Evolutionary conservation across 2,888 invertebrate genomes (phyloP), one percentile per base, ranked within the genome.

Genomic region (Buathra laborator): DNA sequence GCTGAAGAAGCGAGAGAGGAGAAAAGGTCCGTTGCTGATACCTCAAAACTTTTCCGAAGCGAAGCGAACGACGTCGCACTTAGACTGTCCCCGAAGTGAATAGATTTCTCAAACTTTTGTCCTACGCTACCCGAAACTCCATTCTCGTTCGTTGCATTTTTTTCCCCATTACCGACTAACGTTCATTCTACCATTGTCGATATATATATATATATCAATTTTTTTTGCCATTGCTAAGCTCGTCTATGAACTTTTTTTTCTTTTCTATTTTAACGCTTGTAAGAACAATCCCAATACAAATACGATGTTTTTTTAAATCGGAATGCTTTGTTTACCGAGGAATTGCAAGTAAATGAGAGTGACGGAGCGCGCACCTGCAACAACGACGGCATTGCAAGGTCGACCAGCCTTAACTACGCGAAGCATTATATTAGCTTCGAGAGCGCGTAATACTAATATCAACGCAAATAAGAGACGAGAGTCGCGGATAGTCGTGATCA

Each of bases 341-440:
- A 62, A 70, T n/a, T 5, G 24, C 19, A 19, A 70, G 24, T 37
- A 19, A 70, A 32, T 2, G 56, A 80, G 80, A 32, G n/a, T 19
- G 19, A 56, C 19, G 10, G 46, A 67, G 59, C 32, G 32, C 37
- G 66, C 71, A 44, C 48, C 48, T 77, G 62, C 75, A 76, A 29
- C 67, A 48, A 78, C 62, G 68, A 14, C 48, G 84, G 80, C 86
- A 86, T 86, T 86, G 86, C 86, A 86, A 86, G 86, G 86, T 77
- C 86, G 84, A 46, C 86, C 67, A 48, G 83, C 78, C 59, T 44
- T 48, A 32, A 59, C 29, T 67, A 37, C 62, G 51, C 68, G 66
- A 74, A 53, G 62, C 43, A 83, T 77, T 64, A 67, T 72, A 81
- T 70, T 68, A 44, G 72, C 51, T 24, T 43, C 37, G 9, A 44